A percentile compares a stretch with the other conserved stretches of the same genome.
Conservation (phyloP, 2,888 invertebrate species). For the Amblyteles armatorius region DNA sequence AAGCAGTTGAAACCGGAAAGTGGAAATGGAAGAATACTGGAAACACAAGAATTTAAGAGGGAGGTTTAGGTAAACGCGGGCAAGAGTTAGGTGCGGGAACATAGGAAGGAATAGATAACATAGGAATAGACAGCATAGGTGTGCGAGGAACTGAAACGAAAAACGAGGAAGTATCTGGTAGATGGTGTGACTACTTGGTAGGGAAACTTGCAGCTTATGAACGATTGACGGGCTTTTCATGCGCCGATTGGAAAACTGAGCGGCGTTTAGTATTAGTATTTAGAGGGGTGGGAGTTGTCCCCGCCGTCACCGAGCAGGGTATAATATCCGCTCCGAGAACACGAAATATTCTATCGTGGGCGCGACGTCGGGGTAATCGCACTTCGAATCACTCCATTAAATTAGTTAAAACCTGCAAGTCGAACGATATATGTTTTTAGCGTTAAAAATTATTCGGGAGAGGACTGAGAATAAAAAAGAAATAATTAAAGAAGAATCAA, state of each 20-base stretch:
- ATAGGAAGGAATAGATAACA: too few species aligned
- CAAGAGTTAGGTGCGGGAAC: too few species aligned
- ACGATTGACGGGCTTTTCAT: neutral
- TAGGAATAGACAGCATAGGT: too few species aligned
- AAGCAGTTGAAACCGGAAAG: too few species aligned
- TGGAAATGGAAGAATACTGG: too few species aligned
- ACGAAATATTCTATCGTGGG: conserved; percentile 18
- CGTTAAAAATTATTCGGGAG: neutral
- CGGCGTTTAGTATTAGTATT: neutral
- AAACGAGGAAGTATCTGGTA: too few species aligned
- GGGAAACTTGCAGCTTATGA: neutral
- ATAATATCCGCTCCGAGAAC: neutral
- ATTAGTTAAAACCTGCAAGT: neutral
- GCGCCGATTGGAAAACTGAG: conserved; percentile 22
- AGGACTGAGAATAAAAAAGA: neutral
- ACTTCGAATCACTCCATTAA: neutral
- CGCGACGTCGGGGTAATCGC: neutral
- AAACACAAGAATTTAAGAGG: too few species aligned
- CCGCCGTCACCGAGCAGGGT: neutral
- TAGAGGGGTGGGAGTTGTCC: neutral
- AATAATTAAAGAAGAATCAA: neutral
- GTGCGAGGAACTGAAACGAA: too few species aligned
- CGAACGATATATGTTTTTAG: neutral
- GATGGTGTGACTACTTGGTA: too few species aligned
- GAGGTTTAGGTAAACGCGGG: too few species aligned